phyloP scores from a whole-genome alignment of 2,797 vertebrate species.

The Cyclura pinguis region DNA sequence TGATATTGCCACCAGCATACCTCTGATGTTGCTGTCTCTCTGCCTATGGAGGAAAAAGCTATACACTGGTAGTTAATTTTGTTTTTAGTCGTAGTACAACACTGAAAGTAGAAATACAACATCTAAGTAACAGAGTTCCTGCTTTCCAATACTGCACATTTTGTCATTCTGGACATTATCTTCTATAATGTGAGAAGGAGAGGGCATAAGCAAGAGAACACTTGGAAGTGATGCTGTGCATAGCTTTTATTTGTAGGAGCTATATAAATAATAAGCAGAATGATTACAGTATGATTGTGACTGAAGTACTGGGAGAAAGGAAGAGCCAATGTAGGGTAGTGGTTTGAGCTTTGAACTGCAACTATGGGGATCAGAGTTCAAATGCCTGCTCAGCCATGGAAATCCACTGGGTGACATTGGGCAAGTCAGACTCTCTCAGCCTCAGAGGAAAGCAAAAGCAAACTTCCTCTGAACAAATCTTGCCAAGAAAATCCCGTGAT shows the following conservation, averaged over 20 bases:
- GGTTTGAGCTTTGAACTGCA: no score
- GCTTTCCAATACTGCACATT: background rate
- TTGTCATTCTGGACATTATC: background rate
- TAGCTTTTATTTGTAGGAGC: background rate
- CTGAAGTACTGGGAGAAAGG: no score
- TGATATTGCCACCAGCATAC: background rate
- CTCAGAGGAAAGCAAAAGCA: no score
- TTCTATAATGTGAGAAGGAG: background rate
- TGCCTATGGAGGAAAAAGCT: background rate
- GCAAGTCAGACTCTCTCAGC: no score
- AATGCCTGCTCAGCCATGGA: no score
- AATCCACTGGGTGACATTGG: no score
- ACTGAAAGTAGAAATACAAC: background rate
- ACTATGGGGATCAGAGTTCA: no score
- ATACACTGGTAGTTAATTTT: background rate
- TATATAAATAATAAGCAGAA: background rate
- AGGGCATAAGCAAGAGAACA: background rate
- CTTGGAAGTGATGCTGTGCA: background rate
- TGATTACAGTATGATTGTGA: background rate
- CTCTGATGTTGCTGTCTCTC: background rate
- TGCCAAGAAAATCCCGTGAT: no score
- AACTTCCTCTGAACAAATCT: no score
- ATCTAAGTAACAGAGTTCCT: background rate
- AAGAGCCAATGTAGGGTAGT: no score
- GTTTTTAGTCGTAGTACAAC: background rate